Evolutionary conservation across 1,140 invertebrate genomes (phyloP).

Genomic region (Ladona fulva): DNA sequence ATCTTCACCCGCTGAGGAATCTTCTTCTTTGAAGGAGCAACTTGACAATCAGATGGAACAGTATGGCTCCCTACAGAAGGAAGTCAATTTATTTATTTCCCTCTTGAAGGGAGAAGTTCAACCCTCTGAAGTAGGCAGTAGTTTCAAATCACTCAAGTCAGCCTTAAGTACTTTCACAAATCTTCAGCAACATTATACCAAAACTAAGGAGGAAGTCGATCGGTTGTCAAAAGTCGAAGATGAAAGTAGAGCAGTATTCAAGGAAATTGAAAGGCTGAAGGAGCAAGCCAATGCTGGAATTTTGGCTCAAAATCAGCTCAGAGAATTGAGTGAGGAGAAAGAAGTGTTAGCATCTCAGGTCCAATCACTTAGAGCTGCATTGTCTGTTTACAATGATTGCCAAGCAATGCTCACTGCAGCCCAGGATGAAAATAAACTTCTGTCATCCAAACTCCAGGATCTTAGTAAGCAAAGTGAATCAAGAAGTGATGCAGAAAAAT

Average conservation of each 20-base stretch:
- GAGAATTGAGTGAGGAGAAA: background rate
- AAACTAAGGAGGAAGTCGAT: background rate
- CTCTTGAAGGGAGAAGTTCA: background rate
- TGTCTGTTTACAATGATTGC: background rate
- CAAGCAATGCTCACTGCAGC: background rate
- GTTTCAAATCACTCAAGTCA: background rate
- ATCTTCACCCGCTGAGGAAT: too few relatives aligned
- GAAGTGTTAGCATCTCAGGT: background rate
- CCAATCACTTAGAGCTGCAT: background rate
- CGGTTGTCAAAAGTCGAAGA: background rate
- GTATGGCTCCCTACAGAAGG: background rate
- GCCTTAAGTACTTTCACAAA: background rate
- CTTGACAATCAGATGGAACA: background rate
- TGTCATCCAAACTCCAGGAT: background rate
- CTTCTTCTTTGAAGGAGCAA: background rate
- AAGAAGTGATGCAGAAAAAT: background rate
- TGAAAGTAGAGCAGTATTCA: background rate
- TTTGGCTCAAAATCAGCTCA: background rate
- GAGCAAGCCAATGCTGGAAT: background rate
- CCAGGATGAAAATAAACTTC: background rate
- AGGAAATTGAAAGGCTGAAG: background rate
- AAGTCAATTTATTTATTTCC: background rate
- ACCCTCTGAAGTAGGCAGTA: background rate
- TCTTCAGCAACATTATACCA: background rate
- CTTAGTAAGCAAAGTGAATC: background rate